Base-by-base conservation (phyloP, 1,140 invertebrate genomes). In the Macrosteles quadrilineatus region DNA sequence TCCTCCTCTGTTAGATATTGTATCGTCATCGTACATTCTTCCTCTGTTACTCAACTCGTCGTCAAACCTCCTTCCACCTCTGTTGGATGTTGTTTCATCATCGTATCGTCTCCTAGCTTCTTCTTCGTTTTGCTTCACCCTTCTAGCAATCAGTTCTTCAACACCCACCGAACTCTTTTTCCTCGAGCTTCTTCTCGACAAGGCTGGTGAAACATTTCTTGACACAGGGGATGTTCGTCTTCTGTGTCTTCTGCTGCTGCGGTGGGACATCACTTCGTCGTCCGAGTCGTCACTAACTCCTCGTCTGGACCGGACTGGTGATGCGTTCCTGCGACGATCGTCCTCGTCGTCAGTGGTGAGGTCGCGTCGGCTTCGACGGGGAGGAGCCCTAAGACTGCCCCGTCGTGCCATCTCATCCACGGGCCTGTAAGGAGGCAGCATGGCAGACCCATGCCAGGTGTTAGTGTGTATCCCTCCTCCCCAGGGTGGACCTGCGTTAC, bases 401-500 rank as follows among this genome's bases (percentile, higher is more conserved):
- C 67, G 73, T 71, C 57, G 29, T 47, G 1, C 71, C 71, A 0
- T 63, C 40, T 45, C 45, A 68, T 74, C 19, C n/a, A 32, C 29
- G 19, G 55, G 36, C 21, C 55, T 14, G 55, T 67, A 57, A 45
- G 66, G 68, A 30, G 67, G 67, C 21, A 73, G 32, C 67, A 59
- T 76, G 40, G 32, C 70, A 47, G 32, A 50, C 11, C 70, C 68
- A 77, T 75, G 21, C 76, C 76, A 72, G 84, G 85, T 40, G 27
- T n/a, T 29, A 29, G 53, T 68, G 19, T 55, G 25, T 30, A 63
- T 50, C 27, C 73, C 66, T 27, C 73, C 66, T 12, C 3, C 79
- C 78, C 77, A 81, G 80, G 69, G 76, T 71, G 12, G 77, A n/a
- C 30, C 27, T 77, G 72, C 19, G 77, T 78, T 82, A 77, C 81